Evolutionary conservation across 2,113 vertebrate genomes (phyloP).

Genomic region (Xiphorhynchus elegans): DNA sequence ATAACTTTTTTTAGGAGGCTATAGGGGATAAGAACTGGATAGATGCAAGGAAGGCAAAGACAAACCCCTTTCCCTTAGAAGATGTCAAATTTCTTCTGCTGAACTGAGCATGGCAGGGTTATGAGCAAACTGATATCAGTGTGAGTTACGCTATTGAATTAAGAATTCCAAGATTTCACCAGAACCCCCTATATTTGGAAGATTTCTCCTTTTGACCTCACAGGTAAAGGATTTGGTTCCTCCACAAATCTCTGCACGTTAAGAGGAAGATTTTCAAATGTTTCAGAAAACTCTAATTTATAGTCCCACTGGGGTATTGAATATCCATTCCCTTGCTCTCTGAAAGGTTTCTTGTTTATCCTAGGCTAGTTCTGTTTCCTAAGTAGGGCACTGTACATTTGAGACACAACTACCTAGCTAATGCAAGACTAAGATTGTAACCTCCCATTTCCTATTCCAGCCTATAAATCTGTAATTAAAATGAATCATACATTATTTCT

Average conservation of each 20-base stretch:
- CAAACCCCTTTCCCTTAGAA: not conserved
- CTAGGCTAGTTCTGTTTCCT: not conserved
- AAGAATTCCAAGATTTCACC: not conserved
- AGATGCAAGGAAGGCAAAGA: not conserved
- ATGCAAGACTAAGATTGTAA: not conserved
- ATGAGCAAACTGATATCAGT: not conserved
- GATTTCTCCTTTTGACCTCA: not conserved
- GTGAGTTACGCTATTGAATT: not conserved
- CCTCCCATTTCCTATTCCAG: not conserved
- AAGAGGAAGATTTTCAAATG: not conserved
- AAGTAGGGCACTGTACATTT: not conserved
- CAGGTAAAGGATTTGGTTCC: not conserved
- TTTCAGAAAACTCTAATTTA: not conserved
- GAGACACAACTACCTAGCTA: not conserved
- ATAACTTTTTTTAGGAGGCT: not conserved
- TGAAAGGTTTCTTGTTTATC: not conserved
- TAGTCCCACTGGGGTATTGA: not conserved
- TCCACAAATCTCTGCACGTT: not conserved
- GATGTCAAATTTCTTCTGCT: not conserved
- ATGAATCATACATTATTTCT: not conserved
- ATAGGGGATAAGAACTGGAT: fast-evolving
- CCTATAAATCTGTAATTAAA: constrained; percentile 2
- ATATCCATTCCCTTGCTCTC: not conserved
- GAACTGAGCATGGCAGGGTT: not conserved
- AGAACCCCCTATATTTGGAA: not conserved